A percentile compares a stretch with the other conserved stretches of the same genome.
phyloP scores from a whole-genome alignment of 2,113 vertebrate species.

The Pitta sordida region DNA sequence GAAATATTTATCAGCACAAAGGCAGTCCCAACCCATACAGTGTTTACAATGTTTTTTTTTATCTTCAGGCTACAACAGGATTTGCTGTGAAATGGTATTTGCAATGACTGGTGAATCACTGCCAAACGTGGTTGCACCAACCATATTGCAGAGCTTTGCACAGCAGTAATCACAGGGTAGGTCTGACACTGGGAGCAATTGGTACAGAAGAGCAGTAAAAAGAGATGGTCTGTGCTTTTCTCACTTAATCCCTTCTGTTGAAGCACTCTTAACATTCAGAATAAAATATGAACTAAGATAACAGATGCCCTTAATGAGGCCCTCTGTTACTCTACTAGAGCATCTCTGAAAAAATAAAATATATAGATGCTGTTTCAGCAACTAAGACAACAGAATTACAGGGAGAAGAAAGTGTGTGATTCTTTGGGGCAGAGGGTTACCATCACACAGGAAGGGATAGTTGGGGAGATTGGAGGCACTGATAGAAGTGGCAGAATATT shows the following conservation, averaged over 20 bases:
- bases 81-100: constrained; percentile 43
- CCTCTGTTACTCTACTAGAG: constrained; percentile 61
- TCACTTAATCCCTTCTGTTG: constrained; percentile 58
- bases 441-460: background rate
- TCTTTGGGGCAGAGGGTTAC: constrained; percentile 40
- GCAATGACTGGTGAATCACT: constrained; percentile 42
- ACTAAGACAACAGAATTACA: constrained; percentile 36
- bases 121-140: constrained; percentile 18
- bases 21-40: background rate
- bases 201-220: constrained; percentile 46
- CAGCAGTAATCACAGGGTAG: background rate
- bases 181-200: constrained; percentile 29
- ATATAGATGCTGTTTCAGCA: constrained; percentile 61
- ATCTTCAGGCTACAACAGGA: constrained; percentile 32
- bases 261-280: constrained; percentile 68
- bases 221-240: constrained; percentile 49
- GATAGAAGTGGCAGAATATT: background rate
- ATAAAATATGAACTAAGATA: constrained; percentile 73
- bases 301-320: constrained; percentile 67
- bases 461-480: background rate
- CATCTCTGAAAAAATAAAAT: constrained; percentile 35
- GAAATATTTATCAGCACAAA: constrained; percentile 41
- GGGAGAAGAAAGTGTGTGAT: constrained; percentile 15
- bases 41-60: constrained; percentile 20
- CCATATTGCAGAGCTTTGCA: constrained; percentile 40